Percentiles rank a stretch among this genome's conserved stretches.
phyloP scores from a whole-genome alignment of 2,888 invertebrate species.

The Volucella bombylans region DNA sequence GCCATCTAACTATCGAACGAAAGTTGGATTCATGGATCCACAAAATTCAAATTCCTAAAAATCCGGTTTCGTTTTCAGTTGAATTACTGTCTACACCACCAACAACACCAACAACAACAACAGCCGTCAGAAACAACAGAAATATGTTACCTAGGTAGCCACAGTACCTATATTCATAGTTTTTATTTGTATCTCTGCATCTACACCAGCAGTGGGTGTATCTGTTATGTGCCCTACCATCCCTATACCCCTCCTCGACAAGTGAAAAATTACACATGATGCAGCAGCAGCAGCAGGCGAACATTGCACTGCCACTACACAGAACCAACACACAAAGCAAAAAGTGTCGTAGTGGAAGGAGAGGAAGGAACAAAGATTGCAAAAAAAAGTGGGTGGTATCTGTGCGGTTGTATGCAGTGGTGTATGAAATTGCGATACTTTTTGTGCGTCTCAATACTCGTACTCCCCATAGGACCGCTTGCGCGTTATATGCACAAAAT shows the following conservation, averaged over 20 bases:
- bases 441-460: constrained; percentile 1
- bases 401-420: constrained; percentile 29
- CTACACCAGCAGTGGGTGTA: constrained; percentile 22
- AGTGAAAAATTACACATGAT: constrained; percentile 42
- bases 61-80: constrained; percentile 80
- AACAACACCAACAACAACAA: constrained; percentile 10
- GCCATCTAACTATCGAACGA: constrained; percentile 40
- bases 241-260: constrained; percentile 15
- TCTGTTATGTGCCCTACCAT: constrained; percentile 16
- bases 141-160: constrained; percentile 23
- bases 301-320: constrained; percentile 26
- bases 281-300: constrained; percentile 17
- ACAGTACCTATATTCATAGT: constrained; percentile 49
- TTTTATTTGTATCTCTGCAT: constrained; percentile 30
- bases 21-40: constrained; percentile 55
- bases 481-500: constrained; percentile 16
- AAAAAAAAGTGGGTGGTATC: constrained; percentile 67
- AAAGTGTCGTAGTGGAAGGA: constrained; percentile 34
- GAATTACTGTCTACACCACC: not conserved
- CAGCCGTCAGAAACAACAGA: too few relatives aligned
- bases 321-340: not conserved
- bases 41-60: constrained; percentile 77
- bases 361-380: too few relatives aligned
- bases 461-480: too few relatives aligned
- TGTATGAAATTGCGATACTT: constrained; percentile 33